phyloP scores from a whole-genome alignment of 2,113 vertebrate genomes.

The Athene noctua region DNA sequence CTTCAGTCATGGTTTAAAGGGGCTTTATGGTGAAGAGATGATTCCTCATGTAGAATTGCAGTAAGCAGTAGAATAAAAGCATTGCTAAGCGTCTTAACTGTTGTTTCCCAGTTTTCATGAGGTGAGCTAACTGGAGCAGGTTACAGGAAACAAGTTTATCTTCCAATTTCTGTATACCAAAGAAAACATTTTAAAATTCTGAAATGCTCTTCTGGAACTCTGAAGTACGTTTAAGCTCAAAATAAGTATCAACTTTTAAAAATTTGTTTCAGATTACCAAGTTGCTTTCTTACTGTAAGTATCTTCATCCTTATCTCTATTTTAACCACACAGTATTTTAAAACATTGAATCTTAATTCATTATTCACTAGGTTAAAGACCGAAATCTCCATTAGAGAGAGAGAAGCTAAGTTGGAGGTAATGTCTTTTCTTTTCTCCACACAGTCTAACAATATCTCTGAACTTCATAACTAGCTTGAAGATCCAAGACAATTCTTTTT shows the following conservation, averaged over 20 bases:
- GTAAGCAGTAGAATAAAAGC: not conserved
- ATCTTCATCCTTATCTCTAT: not conserved
- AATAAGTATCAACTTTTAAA: not conserved
- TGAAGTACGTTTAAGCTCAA: not conserved
- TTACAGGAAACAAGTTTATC: not conserved
- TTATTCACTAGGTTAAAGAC: slow-evolving; percentile 64
- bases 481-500: not conserved
- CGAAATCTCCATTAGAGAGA: slow-evolving; percentile 1
- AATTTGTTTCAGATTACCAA: not conserved
- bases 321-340: not conserved
- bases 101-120: not conserved
- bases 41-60: not conserved
- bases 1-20: not conserved
- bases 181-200: not conserved
- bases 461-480: not conserved
- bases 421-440: not conserved
- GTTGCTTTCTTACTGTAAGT: not conserved
- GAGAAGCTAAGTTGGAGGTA: slow-evolving; percentile 55
- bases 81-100: not conserved
- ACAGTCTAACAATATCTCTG: not conserved
- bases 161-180: not conserved
- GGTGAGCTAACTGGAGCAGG: not conserved
- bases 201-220: not conserved
- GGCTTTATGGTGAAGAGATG: not conserved
- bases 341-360: slow-evolving; percentile 37